phyloP scores from a whole-genome alignment of 2,888 invertebrate species.

The Odontomyia ornata region DNA sequence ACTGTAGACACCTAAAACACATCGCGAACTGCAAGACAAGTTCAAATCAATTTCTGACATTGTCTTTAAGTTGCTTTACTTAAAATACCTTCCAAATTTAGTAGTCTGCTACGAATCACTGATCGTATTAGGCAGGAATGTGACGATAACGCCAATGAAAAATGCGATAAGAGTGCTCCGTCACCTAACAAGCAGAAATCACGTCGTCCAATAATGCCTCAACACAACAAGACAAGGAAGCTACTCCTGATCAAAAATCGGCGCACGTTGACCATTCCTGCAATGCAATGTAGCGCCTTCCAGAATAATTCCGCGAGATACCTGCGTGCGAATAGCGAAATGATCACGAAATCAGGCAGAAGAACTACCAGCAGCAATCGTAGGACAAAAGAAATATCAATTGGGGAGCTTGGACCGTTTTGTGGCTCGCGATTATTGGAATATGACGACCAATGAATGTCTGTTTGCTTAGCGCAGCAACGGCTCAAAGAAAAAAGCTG shows the following conservation, averaged over 20 bases:
- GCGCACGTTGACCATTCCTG: conserved; percentile 41
- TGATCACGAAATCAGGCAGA: background rate
- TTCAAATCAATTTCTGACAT: conserved; percentile 17
- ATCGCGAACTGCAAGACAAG: background rate
- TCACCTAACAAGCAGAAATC: too few species aligned
- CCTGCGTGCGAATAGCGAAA: background rate
- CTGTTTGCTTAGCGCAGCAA: background rate
- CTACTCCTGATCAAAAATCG: conserved; percentile 24
- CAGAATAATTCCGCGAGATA: conserved; percentile 15
- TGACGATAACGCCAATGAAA: conserved; percentile 44
- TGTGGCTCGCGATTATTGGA: background rate
- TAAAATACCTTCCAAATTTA: conserved; percentile 49
- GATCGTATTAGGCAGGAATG: conserved; percentile 48
- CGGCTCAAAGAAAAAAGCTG: background rate
- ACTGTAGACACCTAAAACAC: background rate
- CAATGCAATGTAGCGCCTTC: conserved; percentile 48
- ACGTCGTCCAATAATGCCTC: too few species aligned
- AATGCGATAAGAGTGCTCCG: conserved; percentile 31
- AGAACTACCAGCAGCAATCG: background rate
- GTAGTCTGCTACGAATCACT: conserved; percentile 46
- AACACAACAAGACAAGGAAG: background rate
- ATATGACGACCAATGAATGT: background rate
- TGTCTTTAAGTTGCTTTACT: conserved; percentile 30
- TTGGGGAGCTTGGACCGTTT: background rate
- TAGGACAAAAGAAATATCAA: conserved; percentile 15